A percentile compares a stretch with the other conserved stretches of the same genome.
phyloP scores from a whole-genome alignment of 2,888 invertebrate species.

The Dynastes hyllus region DNA sequence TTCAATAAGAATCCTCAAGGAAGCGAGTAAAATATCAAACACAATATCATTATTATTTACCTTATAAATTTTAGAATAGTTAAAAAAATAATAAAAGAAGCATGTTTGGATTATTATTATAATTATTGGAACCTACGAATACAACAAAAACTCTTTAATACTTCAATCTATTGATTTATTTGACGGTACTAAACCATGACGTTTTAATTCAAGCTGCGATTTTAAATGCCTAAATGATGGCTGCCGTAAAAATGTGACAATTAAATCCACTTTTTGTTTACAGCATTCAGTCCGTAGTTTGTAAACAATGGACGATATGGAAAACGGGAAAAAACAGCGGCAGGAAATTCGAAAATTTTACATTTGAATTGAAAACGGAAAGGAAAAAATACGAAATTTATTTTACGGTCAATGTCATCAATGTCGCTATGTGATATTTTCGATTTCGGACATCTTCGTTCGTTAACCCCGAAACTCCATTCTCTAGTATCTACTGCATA shows the following conservation, averaged over 20 bases:
- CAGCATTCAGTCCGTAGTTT: slow-evolving; percentile 10
- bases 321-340: slow-evolving; percentile 4
- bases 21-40: no score
- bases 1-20: no score
- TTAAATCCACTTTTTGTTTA: slow-evolving; percentile 1
- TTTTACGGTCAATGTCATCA: slow-evolving; percentile 23
- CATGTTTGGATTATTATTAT: no score
- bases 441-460: neutral
- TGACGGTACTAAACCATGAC: no score
- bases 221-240: neutral
- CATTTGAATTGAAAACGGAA: slow-evolving; percentile 19
- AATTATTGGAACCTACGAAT: no score
- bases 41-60: no score
- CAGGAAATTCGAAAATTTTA: slow-evolving; percentile 29
- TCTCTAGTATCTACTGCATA: no score
- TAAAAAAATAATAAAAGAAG: no score
- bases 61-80: no score
- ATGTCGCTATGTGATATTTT: slow-evolving; percentile 10
- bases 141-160: no score
- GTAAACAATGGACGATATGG: slow-evolving; percentile 17
- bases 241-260: neutral
- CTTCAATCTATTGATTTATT: no score
- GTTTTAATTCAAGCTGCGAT: neutral
- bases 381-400: slow-evolving; percentile 11
- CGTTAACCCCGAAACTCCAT: neutral